phyloP scores from a whole-genome alignment of 2,888 invertebrate genomes.

The Anoplius nigerrimus region DNA sequence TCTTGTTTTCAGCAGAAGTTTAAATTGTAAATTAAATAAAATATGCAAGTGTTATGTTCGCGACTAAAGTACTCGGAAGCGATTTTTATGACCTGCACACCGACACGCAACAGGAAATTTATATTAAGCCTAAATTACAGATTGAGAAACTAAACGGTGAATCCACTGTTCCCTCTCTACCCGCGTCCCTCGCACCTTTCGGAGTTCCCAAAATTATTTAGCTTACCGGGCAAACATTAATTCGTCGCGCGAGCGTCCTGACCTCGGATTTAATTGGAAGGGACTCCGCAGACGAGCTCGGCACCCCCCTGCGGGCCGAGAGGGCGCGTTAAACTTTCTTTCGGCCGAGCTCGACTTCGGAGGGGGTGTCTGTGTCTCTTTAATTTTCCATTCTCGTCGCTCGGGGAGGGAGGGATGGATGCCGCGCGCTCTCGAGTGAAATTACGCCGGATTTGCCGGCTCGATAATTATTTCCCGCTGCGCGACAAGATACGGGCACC shows the following conservation, averaged over 20 bases:
- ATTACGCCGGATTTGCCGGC: too few species aligned
- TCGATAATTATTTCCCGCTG: too few species aligned
- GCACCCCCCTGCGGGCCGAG: background rate
- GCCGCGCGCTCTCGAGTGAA: too few species aligned
- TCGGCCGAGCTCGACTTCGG: too few species aligned
- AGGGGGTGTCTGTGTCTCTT: too few species aligned
- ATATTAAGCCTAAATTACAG: slow-evolving; percentile 36
- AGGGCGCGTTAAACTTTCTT: too few species aligned
- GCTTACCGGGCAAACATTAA: slow-evolving; percentile 29
- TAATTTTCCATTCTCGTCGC: background rate
- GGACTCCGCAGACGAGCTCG: slow-evolving; percentile 4
- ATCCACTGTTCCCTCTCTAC: slow-evolving; percentile 37
- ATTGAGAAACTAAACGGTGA: slow-evolving; percentile 4
- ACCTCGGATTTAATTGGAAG: slow-evolving; percentile 22
- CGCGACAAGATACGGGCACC: too few species aligned
- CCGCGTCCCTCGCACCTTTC: slow-evolving; percentile 35
- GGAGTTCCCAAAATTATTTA: slow-evolving; percentile 38
- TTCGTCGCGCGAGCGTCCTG: slow-evolving; percentile 32
- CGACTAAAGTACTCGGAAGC: too few species aligned
- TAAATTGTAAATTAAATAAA: too few species aligned
- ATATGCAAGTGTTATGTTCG: too few species aligned
- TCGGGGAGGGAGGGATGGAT: background rate
- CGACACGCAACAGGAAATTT: slow-evolving; percentile 3
- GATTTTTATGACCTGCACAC: too few species aligned
- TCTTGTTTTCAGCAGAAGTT: too few species aligned